phyloP scores from a whole-genome alignment of 2,888 invertebrate species.

The Drosophila algonquin region DNA sequence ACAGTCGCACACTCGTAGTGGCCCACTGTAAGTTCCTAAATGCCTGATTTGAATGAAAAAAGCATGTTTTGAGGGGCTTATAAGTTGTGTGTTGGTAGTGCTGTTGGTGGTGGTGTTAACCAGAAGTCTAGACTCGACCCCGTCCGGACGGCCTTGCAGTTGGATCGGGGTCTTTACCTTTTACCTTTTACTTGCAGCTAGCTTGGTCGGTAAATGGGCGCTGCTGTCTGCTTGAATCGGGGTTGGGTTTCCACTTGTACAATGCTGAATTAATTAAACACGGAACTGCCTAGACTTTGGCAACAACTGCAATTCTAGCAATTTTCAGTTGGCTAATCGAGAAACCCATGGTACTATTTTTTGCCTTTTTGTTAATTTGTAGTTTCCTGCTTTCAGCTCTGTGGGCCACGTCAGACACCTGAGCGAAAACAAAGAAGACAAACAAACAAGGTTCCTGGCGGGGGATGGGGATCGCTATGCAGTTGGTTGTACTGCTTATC shows the following conservation, averaged over 20 bases:
- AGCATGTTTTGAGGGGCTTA: neutral
- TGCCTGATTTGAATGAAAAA: neutral
- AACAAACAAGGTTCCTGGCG: constrained; percentile 16
- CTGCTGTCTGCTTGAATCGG: neutral
- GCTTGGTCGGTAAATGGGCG: neutral
- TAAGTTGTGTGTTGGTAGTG: neutral
- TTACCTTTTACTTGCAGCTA: constrained; percentile 40
- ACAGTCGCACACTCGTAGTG: neutral
- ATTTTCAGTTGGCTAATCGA: constrained; percentile 15
- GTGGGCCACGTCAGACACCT: constrained; percentile 28
- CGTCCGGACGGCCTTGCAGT: constrained; percentile 45
- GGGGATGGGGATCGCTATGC: constrained; percentile 2
- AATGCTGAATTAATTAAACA: constrained; percentile 17
- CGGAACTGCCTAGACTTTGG: neutral
- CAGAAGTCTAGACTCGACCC: constrained; percentile 23
- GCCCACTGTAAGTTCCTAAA: neutral
- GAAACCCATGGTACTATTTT: neutral
- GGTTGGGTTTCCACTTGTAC: neutral
- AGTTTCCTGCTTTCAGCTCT: constrained; percentile 10
- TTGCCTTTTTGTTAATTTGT: neutral
- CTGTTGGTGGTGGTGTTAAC: constrained; percentile 19
- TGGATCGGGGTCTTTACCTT: constrained; percentile 16
- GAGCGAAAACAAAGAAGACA: constrained; percentile 7
- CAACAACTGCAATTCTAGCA: neutral
- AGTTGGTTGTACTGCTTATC: constrained; percentile 21